These are phyloP conservation scores for Eurypyga helias DNA, from an alignment of 2,113 vertebrate genomes.

Conservation along the genomic window DNA sequence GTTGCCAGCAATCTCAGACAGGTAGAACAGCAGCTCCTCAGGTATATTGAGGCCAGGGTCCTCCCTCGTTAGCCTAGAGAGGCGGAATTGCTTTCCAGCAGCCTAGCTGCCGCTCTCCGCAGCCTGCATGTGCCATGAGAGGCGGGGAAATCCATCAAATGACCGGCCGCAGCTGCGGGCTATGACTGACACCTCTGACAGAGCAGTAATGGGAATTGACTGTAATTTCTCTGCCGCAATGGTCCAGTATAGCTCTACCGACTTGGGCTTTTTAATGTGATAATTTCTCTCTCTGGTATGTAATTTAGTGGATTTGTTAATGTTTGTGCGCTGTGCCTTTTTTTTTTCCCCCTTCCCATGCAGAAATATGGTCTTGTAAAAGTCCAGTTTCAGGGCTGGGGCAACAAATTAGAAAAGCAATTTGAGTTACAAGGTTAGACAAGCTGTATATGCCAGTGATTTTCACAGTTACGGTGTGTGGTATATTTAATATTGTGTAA, in stretches of 20 bases:
- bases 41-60: neutral
- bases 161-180: neutral
- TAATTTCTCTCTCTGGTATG: neutral
- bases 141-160: conserved; percentile 4
- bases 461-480: neutral
- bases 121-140: neutral
- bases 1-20: neutral
- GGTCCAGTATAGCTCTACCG: neutral
- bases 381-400: neutral
- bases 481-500: neutral
- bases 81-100: neutral
- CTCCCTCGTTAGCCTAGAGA: neutral
- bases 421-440: neutral
- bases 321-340: neutral
- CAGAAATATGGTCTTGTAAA: neutral
- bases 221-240: neutral
- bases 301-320: conserved; percentile 9
- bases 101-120: neutral
- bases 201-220: neutral
- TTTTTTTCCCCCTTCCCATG: neutral
- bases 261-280: neutral
- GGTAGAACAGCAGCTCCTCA: neutral
- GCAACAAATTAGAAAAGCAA: neutral
- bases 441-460: neutral
- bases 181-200: neutral